These are phyloP conservation scores for Eulemur rufifrons DNA, from an alignment of 2,113 vertebrate species.

Conservation along the genomic window DNA sequence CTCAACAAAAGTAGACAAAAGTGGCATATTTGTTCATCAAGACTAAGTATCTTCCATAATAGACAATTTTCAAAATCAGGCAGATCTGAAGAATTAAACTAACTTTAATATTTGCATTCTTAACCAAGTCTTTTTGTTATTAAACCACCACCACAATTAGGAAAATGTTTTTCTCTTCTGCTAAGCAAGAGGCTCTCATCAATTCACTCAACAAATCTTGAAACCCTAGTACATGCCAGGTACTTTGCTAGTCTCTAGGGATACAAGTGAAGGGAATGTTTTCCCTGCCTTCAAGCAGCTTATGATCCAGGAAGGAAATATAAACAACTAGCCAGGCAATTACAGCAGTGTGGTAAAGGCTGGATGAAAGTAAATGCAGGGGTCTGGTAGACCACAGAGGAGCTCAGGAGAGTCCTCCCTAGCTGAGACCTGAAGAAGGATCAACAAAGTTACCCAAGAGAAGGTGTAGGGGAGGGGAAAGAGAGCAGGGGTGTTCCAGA, in stretches of 20 bases:
- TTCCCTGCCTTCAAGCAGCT: not conserved
- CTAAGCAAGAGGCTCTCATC: not conserved
- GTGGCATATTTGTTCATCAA: not conserved
- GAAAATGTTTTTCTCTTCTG: conserved; percentile 6
- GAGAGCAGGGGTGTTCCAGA: not conserved
- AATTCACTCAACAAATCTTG: not conserved
- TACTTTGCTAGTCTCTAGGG: not conserved
- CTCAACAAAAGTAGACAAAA: not conserved
- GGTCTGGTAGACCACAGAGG: not conserved
- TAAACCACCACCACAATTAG: not conserved
- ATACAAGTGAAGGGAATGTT: not conserved
- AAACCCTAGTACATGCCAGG: not conserved
- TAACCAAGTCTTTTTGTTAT: not conserved
- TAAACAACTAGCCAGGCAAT: not conserved
- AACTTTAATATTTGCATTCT: conserved; percentile 8
- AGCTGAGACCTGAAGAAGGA: not conserved
- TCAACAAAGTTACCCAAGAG: not conserved
- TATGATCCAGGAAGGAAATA: not conserved
- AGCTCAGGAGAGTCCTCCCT: not conserved
- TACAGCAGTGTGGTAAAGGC: not conserved
- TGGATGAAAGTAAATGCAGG: not conserved
- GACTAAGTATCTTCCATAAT: not conserved
- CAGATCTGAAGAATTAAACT: not conserved
- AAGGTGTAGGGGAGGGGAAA: not conserved
- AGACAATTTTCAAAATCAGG: conserved; percentile 35